A percentile compares a stretch with the other conserved stretches of the same genome.
Evolutionary conservation across 2,888 invertebrate species (phyloP).

Genomic region (Pocota personata): DNA sequence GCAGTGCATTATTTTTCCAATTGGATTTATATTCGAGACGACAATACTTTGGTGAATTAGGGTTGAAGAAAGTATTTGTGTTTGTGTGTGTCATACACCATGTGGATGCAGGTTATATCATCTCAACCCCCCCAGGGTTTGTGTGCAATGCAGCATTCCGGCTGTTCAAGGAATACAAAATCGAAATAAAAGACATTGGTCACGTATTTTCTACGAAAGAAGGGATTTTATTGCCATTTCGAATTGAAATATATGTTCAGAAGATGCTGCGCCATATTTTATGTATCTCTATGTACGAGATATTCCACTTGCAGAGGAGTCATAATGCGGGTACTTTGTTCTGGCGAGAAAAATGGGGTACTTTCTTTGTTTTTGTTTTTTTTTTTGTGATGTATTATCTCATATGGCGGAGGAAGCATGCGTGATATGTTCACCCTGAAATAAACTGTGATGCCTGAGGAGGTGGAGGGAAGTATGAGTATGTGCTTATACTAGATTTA

Average conservation of each 20-base stretch:
- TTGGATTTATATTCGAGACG: slow-evolving; percentile 53
- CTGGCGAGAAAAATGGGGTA: slow-evolving; percentile 4
- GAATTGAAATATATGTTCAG: slow-evolving; percentile 81
- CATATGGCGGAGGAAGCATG: slow-evolving; percentile 15
- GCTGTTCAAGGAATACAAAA: slow-evolving; percentile 75
- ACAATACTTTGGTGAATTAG: slow-evolving; percentile 39
- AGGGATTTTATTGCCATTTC: slow-evolving; percentile 82
- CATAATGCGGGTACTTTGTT: slow-evolving; percentile 67
- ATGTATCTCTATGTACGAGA: slow-evolving; percentile 41
- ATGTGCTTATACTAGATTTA: background rate
- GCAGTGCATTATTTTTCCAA: slow-evolving; percentile 47
- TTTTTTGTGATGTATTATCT: slow-evolving; percentile 38
- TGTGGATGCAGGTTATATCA: slow-evolving; percentile 55
- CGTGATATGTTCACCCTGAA: background rate
- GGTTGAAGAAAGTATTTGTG: slow-evolving; percentile 20
- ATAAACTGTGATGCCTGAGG: background rate
- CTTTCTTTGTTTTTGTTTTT: background rate
- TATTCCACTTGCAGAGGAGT: slow-evolving; percentile 35
- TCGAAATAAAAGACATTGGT: slow-evolving; percentile 83
- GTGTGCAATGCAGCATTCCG: slow-evolving; percentile 65
- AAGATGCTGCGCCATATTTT: slow-evolving; percentile 69
- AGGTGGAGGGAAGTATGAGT: background rate
- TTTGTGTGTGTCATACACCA: background rate
- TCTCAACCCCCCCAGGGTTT: background rate
- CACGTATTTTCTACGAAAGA: slow-evolving; percentile 83